Conservation (phyloP, 1,140 invertebrate species). For the Battus philenor region DNA sequence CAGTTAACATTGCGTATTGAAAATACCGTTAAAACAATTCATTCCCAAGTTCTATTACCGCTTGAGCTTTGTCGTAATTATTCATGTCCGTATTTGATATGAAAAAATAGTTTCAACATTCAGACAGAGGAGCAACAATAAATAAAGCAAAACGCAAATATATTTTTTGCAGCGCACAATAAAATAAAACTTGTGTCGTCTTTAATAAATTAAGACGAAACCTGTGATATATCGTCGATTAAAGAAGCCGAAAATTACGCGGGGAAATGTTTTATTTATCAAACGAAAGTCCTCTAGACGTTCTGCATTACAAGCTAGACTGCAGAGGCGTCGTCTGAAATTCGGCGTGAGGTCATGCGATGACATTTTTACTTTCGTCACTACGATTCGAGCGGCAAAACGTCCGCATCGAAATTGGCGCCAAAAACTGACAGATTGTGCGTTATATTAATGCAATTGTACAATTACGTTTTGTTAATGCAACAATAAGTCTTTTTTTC, state of each 20-base stretch:
- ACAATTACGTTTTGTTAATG: too few relatives aligned
- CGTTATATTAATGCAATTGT: too few relatives aligned
- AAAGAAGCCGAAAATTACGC: slow-evolving; percentile 15
- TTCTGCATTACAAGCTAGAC: slow-evolving; percentile 23
- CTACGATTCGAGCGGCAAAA: slow-evolving; percentile 11
- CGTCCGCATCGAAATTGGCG: background rate
- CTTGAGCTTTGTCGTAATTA: too few relatives aligned
- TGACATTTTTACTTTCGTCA: slow-evolving; percentile 29
- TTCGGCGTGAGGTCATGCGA: slow-evolving; percentile 22
- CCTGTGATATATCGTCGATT: slow-evolving; percentile 9
- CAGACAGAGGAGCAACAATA: too few relatives aligned
- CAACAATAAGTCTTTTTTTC: too few relatives aligned
- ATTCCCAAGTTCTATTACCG: too few relatives aligned
- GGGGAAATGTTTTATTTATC: slow-evolving; percentile 37
- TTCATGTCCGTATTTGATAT: too few relatives aligned
- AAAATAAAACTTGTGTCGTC: slow-evolving; percentile 3
- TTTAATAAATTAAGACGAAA: slow-evolving; percentile 15
- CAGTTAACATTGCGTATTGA: too few relatives aligned
- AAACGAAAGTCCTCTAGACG: slow-evolving; percentile 34
- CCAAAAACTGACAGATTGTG: background rate
- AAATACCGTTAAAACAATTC: too few relatives aligned
- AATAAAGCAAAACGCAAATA: background rate
- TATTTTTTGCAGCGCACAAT: background rate
- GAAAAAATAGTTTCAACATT: too few relatives aligned
- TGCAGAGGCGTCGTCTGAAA: slow-evolving; percentile 21